phyloP scores from a whole-genome alignment of 2,113 vertebrate species.

The Lynx canadensis region DNA sequence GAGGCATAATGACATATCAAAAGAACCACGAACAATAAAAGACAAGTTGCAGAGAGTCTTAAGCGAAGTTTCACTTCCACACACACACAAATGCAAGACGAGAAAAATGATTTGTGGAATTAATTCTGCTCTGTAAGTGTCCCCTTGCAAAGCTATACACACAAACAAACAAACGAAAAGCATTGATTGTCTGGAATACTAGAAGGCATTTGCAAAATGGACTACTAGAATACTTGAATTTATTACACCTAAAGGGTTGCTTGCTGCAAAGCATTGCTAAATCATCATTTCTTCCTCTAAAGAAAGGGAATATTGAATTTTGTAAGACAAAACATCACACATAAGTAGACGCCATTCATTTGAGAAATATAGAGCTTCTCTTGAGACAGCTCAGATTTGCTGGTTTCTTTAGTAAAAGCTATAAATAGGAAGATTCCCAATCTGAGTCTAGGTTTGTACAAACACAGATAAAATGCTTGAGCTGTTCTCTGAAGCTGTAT shows the following conservation, averaged over 20 bases:
- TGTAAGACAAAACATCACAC: neutral
- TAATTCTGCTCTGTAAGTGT: neutral
- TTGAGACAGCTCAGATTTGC: neutral
- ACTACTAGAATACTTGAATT: neutral
- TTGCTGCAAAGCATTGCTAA: neutral
- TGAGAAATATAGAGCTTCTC: neutral
- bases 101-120: neutral
- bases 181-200: neutral
- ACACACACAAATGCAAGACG: neutral
- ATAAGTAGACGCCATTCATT: neutral
- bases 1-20: neutral
- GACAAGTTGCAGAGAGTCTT: neutral
- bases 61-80: neutral
- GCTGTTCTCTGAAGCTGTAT: neutral
- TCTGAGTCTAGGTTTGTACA: slow-evolving; percentile 1
- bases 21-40: neutral
- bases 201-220: neutral
- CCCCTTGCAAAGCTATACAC: neutral
- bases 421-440: neutral
- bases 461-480: slow-evolving; percentile 38
- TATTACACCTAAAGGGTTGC: neutral
- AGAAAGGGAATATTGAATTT: slow-evolving; percentile 7
- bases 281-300: neutral
- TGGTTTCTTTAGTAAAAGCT: slow-evolving; percentile 1
- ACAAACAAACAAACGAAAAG: neutral